Evolutionary conservation across 2,113 vertebrate species (phyloP), one percentile per base, ranked within the genome.

Genomic region (Daphoenositta chrysoptera): DNA sequence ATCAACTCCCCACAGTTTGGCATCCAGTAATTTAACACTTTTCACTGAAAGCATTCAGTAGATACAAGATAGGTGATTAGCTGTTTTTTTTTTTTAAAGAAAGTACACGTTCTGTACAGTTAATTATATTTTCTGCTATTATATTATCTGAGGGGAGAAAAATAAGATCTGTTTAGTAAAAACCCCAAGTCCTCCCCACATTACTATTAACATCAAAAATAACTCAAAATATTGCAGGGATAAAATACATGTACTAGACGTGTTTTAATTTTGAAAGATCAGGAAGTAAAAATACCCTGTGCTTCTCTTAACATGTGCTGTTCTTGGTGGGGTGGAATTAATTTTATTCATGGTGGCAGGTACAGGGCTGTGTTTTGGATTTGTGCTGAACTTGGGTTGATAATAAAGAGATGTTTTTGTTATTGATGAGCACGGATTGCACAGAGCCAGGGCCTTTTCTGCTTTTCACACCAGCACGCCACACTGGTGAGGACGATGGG

Each of bases 11-110:
- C 44, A 88, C 61, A 95, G 58, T 48, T 72, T 91, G 89, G 61
- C 86, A 97, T 81, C 61, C 63, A 96, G 37, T 83, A 95, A 96
- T 95, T 95, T 93, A 96, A 93, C 54, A 93, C 35, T 94, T 97
- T 97, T 96, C 65, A 95, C 39, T 83, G 76, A 95, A 95, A 80
- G 83, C 13, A 96, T 94, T 97, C 79, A 93, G 21, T 58, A 72
- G 76, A 82, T 72, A 75, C 31, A 89, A 94, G 63, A 96, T 60
- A 91, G 83, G 61, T 82, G 87, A 95, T 90, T 68, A 88, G 56
- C 12, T 69, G 4, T 70, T 65, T 70, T 88, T 70, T 65, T 70
- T 88, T 76, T 68, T 50, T 8, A 39, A 92, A 87, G 31, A 75
- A 95, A 81, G 51, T n/a, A 33, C 19, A 87, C 89, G 20, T 83